Evolutionary conservation across 2,113 vertebrate species (phyloP).

Genomic region (Ochotona curzoniae): DNA sequence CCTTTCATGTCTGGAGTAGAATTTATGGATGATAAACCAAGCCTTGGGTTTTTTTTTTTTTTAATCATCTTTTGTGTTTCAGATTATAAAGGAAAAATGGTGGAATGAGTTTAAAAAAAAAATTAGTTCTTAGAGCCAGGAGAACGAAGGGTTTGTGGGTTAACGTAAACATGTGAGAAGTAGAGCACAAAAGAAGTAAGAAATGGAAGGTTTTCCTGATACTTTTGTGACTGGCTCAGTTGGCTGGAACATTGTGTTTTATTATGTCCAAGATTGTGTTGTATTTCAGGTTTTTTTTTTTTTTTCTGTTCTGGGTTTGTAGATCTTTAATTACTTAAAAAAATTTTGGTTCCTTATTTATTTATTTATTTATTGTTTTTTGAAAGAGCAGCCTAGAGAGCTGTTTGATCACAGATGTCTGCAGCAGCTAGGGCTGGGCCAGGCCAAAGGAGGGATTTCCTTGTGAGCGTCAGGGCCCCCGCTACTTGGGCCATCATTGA

Average conservation of each 20-base stretch:
- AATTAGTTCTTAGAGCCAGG: not conserved
- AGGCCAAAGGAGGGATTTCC: too few species aligned
- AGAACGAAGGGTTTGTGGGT: constrained; percentile 11
- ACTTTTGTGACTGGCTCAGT: not conserved
- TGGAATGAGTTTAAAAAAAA: not conserved
- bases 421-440: too few species aligned
- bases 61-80: constrained; percentile 20
- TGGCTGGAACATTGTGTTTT: not conserved
- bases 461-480: too few species aligned
- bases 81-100: constrained; percentile 34
- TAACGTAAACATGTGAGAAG: constrained; percentile 38
- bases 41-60: constrained; percentile 50
- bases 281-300: not conserved
- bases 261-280: constrained; percentile 12
- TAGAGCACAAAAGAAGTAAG: not conserved
- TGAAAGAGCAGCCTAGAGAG: too few species aligned
- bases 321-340: not conserved
- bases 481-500: too few species aligned
- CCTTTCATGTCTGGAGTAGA: constrained; percentile 50
- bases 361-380: too few species aligned
- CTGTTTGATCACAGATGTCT: too few species aligned
- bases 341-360: too few species aligned
- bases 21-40: constrained; percentile 25
- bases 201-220: constrained; percentile 42
- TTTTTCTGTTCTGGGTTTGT: not conserved